A percentile compares a stretch with the other conserved stretches of the same genome.
phyloP scores from a whole-genome alignment of 2,797 vertebrate genomes.

The Enteromius paludinosus region DNA sequence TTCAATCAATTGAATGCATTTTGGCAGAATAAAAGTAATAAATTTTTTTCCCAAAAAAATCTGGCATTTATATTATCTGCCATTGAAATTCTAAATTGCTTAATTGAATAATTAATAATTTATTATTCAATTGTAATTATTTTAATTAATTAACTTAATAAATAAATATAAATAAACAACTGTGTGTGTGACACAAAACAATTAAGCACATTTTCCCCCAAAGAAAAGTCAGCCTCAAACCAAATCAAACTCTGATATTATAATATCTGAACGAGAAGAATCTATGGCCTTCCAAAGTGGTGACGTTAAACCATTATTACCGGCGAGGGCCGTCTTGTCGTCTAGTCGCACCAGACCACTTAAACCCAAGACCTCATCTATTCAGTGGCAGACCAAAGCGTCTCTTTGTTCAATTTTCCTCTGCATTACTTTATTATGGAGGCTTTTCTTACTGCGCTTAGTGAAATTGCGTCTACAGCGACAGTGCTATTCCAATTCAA shows the following conservation, averaged over 20 bases:
- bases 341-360: background rate
- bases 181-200: too few species aligned
- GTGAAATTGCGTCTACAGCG: slow-evolving; percentile 13
- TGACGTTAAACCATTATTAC: background rate
- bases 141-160: too few species aligned
- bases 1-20: background rate
- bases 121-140: too few species aligned
- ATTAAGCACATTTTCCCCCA: too few species aligned
- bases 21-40: background rate
- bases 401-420: slow-evolving; percentile 2
- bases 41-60: too few species aligned
- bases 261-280: background rate
- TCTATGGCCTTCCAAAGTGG: background rate
- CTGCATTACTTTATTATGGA: background rate
- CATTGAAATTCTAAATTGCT: too few species aligned
- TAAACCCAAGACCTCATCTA: background rate
- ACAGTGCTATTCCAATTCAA: slow-evolving; percentile 30
- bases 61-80: too few species aligned
- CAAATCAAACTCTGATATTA: background rate
- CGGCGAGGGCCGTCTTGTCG: background rate
- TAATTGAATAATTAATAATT: too few species aligned
- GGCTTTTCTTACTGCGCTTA: slow-evolving; percentile 12
- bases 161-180: too few species aligned
- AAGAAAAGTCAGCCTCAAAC: background rate
- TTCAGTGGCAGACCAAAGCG: background rate